Evolutionary conservation across 1,140 invertebrate species (phyloP), one percentile per base, ranked within the genome.

Genomic region (Chrysopa pallens): DNA sequence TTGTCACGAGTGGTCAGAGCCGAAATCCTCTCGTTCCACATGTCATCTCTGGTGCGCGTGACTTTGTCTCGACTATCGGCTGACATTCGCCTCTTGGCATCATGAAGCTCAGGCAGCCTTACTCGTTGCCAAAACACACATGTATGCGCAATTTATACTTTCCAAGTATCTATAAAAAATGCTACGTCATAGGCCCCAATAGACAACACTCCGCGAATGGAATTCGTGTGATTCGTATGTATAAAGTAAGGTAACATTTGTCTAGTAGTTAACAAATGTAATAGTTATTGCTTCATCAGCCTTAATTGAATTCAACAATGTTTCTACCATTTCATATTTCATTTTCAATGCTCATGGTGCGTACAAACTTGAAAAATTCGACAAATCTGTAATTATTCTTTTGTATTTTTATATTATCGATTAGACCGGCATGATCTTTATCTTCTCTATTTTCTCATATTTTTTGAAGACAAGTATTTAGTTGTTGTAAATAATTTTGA

Each of bases 311-410:
- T 47, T 49, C 39, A 43, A 42, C 13, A 49, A 33, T 31, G 47
- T 46, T 44, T 49, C 45, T 42, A 49, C 36, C 42, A 49, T 49
- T 17, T 42, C 38, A 42, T 42, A 43, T 42, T 49, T 49, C 45
- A 29, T 47, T 47, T 44, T 44, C 42, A 47, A 39, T 39, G 35
- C 48, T 49, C 46, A 38, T 47, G 23, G 31, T 12, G 15, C 29
- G 28, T 37, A 47, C 42, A 42, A 46, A 49, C 42, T 42, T 47
- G 13, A 17, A 46, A 49, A 47, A 49, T 40, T 46, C 38, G 4
- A 39, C 40, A 46, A 46, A 43, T 46, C 41, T 33, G 40, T 39
- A 35, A 46, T 39, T 43, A 46, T 46, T 43, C 28, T 41, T 40
- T 46, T 37, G 33, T 46, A 37, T 43, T 46, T 42, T 43, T 11